phyloP scores from a whole-genome alignment of 2,888 invertebrate species.

The Conistra vaccinii region DNA sequence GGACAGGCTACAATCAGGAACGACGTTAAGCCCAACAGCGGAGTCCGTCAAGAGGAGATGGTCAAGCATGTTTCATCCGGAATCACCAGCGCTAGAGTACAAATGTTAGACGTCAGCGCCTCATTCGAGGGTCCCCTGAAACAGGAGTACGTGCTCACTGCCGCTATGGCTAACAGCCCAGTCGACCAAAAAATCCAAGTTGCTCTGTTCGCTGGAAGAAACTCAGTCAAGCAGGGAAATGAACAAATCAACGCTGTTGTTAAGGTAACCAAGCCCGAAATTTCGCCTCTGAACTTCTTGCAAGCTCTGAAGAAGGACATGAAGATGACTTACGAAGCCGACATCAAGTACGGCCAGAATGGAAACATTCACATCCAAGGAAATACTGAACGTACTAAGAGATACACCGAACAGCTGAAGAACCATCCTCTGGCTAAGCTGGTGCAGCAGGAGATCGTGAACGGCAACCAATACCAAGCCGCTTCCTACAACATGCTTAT shows the following conservation, averaged over 20 bases:
- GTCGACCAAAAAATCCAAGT: conserved; percentile 90
- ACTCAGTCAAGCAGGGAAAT: conserved; percentile 78
- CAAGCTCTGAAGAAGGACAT: conserved; percentile 90
- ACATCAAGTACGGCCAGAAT: conserved; percentile 89
- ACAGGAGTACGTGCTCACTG: conserved; percentile 88
- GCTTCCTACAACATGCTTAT: conserved; percentile 91
- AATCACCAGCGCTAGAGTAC: conserved; percentile 88
- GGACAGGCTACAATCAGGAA: conserved; percentile 74
- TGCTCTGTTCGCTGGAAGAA: conserved; percentile 85
- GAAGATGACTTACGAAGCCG: conserved; percentile 85
- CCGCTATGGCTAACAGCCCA: conserved; percentile 90
- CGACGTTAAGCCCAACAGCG: conserved; percentile 84
- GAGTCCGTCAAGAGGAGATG: conserved; percentile 88
- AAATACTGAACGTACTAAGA: conserved; percentile 86
- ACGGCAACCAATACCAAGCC: conserved; percentile 90
- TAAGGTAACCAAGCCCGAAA: conserved; percentile 85
- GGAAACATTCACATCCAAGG: conserved; percentile 85
- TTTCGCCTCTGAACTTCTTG: conserved; percentile 88
- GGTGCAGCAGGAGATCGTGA: conserved; percentile 88
- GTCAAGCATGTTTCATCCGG: conserved; percentile 89
- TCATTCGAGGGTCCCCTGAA: conserved; percentile 89
- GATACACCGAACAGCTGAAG: conserved; percentile 87
- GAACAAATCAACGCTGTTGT: conserved; percentile 87
- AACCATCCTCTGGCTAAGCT: conserved; percentile 84
- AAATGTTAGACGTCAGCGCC: conserved; percentile 89